A percentile compares a stretch with the other conserved stretches of the same genome.
These are phyloP conservation scores for Leucania comma DNA, from an alignment of 2,888 invertebrate species.

Conservation along the genomic window DNA sequence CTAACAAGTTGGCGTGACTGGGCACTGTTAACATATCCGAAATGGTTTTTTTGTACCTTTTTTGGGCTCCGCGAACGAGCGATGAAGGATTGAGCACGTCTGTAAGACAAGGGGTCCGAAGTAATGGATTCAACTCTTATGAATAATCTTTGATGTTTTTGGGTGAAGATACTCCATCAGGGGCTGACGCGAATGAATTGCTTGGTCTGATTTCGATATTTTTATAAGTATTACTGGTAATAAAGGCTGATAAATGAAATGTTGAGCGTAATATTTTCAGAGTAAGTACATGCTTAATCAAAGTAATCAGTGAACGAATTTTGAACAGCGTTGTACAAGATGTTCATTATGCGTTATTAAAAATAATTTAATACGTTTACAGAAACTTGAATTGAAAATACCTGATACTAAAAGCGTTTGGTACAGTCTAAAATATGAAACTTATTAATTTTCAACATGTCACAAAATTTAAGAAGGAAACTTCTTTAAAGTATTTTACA, in stretches of 20 bases:
- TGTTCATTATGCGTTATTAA: conserved; percentile 26
- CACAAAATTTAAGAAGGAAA: not conserved
- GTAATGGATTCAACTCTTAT: conserved; percentile 78
- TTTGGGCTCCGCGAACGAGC: conserved; percentile 66
- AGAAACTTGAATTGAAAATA: conserved; percentile 13
- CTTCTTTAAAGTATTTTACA: not conserved
- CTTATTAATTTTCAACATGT: not conserved
- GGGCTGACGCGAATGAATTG: conserved; percentile 63
- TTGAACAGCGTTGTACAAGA: conserved; percentile 32
- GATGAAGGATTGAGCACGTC: conserved; percentile 82
- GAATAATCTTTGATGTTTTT: conserved; percentile 69
- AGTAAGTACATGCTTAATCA: conserved; percentile 58
- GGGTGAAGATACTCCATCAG: conserved; percentile 68
- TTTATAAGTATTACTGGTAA: conserved; percentile 55
- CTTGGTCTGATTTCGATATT: conserved; percentile 65
- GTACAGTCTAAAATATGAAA: not conserved
- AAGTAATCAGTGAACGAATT: conserved; percentile 44
- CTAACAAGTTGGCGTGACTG: conserved; percentile 89
- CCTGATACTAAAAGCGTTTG: not conserved
- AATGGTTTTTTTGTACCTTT: conserved; percentile 69
- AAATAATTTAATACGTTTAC: conserved; percentile 23
- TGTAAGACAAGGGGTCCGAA: conserved; percentile 73
- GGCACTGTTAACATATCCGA: conserved; percentile 85
- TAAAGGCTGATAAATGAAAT: conserved; percentile 55
- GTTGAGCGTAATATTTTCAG: conserved; percentile 48